These are phyloP conservation scores for Cephus pulcher DNA, from an alignment of 2,888 invertebrate species.

Conservation along the genomic window DNA sequence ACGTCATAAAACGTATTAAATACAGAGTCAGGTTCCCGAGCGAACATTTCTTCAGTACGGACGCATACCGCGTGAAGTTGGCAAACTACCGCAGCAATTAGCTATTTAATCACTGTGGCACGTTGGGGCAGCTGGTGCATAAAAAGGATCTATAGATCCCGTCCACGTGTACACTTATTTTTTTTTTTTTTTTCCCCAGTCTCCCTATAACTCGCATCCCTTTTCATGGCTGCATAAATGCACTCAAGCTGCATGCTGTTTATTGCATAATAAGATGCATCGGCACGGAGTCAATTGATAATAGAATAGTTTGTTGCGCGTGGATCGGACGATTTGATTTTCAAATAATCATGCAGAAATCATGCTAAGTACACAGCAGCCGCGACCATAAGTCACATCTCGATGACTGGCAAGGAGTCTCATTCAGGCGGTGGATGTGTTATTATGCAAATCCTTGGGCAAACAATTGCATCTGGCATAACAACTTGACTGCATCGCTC, in stretches of 20 bases:
- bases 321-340: not conserved
- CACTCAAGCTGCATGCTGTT: too few relatives aligned
- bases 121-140: too few relatives aligned
- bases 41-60: too few relatives aligned
- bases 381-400: constrained; percentile 21
- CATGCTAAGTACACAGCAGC: not conserved
- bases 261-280: too few relatives aligned
- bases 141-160: too few relatives aligned
- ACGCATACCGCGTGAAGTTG: too few relatives aligned
- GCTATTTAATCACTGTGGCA: too few relatives aligned
- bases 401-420: constrained; percentile 24
- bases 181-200: not conserved
- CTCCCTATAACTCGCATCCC: not conserved
- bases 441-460: constrained; percentile 27
- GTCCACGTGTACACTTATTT: not conserved
- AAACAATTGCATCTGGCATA: constrained; percentile 17
- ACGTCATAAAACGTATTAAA: too few relatives aligned
- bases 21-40: too few relatives aligned
- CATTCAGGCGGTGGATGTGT: constrained; percentile 15
- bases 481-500: too few relatives aligned
- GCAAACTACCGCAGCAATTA: too few relatives aligned
- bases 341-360: too few relatives aligned
- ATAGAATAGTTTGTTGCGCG: constrained; percentile 27
- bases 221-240: not conserved
- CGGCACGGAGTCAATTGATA: constrained; percentile 6